A percentile compares a stretch with the other conserved stretches of the same genome.
phyloP scores from a whole-genome alignment of 2,797 vertebrate genomes.

The Tenualosa thibaudeaui region DNA sequence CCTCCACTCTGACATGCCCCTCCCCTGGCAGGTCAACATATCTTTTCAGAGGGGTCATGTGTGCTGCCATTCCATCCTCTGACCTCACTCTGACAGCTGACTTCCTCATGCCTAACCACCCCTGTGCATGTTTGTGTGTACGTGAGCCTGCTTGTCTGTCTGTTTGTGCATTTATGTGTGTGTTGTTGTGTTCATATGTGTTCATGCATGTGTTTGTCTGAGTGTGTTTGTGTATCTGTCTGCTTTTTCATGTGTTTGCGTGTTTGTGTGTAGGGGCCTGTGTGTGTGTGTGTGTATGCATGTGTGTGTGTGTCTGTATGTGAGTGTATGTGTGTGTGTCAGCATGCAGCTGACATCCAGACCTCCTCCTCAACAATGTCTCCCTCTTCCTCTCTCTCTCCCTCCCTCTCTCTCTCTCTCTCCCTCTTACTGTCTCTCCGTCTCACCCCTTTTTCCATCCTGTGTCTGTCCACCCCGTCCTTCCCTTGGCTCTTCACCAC shows the following conservation, averaged over 20 bases:
- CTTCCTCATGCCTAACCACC: constrained; percentile 72
- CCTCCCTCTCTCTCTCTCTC: not conserved
- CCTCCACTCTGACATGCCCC: not conserved
- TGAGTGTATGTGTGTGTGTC: constrained; percentile 52
- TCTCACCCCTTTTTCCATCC: constrained; percentile 41
- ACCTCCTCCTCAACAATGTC: constrained; percentile 58
- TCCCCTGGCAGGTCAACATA: not conserved
- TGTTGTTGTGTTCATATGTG: not conserved
- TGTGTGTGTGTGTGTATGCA: not conserved
- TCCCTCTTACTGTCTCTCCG: not conserved
- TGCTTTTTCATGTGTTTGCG: not conserved
- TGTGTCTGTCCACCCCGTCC: constrained; percentile 36
- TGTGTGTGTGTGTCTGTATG: not conserved
- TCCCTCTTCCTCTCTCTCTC: constrained; percentile 42
- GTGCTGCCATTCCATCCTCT: constrained; percentile 69
- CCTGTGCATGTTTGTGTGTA: constrained; percentile 44
- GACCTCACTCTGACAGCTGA: constrained; percentile 78
- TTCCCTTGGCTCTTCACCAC: constrained; percentile 44
- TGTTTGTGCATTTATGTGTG: constrained; percentile 1
- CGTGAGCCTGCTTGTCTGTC: not conserved
- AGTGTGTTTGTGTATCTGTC: not conserved
- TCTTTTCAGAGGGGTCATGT: constrained; percentile 49
- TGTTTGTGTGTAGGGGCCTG: not conserved
- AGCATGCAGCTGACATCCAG: constrained; percentile 51
- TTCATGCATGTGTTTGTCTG: not conserved